phyloP scores from a whole-genome alignment of 2,888 invertebrate genomes.

The Smittia aterrima region DNA sequence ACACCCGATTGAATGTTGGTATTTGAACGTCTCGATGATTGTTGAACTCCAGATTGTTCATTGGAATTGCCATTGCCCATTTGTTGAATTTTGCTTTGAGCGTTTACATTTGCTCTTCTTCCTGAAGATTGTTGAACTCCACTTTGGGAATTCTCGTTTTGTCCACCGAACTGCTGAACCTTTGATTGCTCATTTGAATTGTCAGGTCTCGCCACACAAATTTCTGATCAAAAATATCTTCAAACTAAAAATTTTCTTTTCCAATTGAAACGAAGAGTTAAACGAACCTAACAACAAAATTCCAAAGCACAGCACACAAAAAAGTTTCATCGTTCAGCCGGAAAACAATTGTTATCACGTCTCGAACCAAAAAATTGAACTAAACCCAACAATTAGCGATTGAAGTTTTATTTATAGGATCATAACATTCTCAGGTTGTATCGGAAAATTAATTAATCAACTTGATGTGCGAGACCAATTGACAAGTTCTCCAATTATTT shows the following conservation, averaged over 20 bases:
- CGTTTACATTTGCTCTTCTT: neutral
- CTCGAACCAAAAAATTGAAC: neutral
- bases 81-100: neutral
- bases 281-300: neutral
- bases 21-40: neutral
- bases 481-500: slow-evolving; percentile 4
- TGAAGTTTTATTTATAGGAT: slow-evolving; percentile 10
- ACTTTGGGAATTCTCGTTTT: neutral
- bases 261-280: neutral
- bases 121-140: neutral
- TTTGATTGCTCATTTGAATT: slow-evolving; percentile 1
- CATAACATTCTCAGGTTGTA: neutral
- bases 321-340: neutral
- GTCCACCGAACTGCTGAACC: neutral
- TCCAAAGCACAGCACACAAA: neutral
- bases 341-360: neutral
- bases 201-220: neutral
- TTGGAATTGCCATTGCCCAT: neutral
- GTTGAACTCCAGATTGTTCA: slow-evolving; percentile 17
- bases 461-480: slow-evolving; percentile 2
- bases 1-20: slow-evolving; percentile 1
- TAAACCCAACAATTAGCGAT: neutral
- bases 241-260: neutral
- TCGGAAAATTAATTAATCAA: slow-evolving; percentile 10
- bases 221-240: neutral